Conservation (phyloP, 2,888 invertebrate species). For the Mechanitis messenoides region DNA sequence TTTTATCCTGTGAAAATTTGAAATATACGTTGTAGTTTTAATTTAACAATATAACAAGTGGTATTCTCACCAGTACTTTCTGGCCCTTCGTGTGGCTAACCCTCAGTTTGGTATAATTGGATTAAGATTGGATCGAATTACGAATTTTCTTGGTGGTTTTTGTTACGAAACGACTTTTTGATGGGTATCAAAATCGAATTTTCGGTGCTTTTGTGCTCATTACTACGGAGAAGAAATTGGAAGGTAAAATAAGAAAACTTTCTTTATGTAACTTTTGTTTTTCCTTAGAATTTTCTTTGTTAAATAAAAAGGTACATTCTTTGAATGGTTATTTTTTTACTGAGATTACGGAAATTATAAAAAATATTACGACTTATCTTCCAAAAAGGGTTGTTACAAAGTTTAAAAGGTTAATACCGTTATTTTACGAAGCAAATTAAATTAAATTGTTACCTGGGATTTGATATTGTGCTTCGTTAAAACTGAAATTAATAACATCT, state of each 20-base stretch:
- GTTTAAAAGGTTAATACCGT: conserved; percentile 45
- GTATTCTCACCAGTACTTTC: conserved; percentile 1
- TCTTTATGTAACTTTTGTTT: conserved; percentile 19
- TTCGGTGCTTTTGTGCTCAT: conserved; percentile 31
- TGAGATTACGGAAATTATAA: conserved; percentile 40
- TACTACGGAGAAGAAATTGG: conserved; percentile 25
- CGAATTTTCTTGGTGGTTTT: conserved; percentile 60
- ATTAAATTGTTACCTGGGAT: conserved; percentile 30
- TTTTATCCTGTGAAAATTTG: too few species aligned
- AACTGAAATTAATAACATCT: conserved; percentile 15
- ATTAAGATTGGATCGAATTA: conserved; percentile 72
- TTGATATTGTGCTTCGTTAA: conserved; percentile 30
- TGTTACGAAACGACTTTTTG: conserved; percentile 71
- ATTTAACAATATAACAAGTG: neutral
- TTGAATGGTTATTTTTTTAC: neutral
- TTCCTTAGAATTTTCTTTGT: conserved; percentile 9
- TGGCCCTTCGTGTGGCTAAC: conserved; percentile 44
- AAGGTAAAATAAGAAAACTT: conserved; percentile 29
- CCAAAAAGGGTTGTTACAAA: conserved; percentile 43
- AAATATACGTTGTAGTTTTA: too few species aligned
- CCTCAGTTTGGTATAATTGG: conserved; percentile 64
- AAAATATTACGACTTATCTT: conserved; percentile 39
- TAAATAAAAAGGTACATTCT: conserved; percentile 15
- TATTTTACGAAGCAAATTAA: conserved; percentile 35
- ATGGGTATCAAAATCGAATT: conserved; percentile 69